Evolutionary conservation across 2,113 vertebrate species (phyloP).

Genomic region (Pseudopipra pipra): DNA sequence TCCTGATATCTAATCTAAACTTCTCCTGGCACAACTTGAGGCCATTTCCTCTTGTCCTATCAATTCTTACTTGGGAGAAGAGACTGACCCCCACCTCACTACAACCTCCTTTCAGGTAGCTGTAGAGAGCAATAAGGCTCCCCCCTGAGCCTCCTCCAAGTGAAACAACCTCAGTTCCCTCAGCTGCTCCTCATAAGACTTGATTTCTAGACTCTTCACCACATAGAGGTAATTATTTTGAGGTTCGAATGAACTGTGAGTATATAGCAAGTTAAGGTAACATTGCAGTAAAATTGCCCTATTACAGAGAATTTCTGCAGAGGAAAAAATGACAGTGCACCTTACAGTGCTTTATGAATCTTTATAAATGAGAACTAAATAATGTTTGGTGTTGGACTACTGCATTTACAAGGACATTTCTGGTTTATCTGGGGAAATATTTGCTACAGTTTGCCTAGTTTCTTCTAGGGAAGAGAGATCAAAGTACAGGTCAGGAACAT

Average conservation of each 20-base stretch:
- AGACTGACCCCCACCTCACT: too few relatives aligned
- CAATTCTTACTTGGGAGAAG: too few relatives aligned
- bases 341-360: neutral
- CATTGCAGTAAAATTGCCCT: neutral
- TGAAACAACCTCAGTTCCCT: neutral
- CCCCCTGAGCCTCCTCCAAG: neutral
- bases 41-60: too few relatives aligned
- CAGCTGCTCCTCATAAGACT: neutral
- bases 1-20: too few relatives aligned
- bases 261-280: neutral
- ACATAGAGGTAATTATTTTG: slow-evolving; percentile 19
- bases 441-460: neutral
- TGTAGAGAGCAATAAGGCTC: neutral
- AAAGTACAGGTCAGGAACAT: neutral
- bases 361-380: neutral
- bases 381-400: neutral
- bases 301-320: neutral
- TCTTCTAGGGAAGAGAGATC: neutral
- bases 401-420: neutral
- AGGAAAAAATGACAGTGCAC: neutral
- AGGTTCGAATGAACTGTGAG: neutral
- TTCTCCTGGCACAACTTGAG: too few relatives aligned
- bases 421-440: neutral
- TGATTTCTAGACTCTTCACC: neutral
- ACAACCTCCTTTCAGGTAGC: too few relatives aligned